These are phyloP conservation scores for Eupithecia dodoneata DNA, from an alignment of 2,888 invertebrate genomes.

Conservation along the genomic window DNA sequence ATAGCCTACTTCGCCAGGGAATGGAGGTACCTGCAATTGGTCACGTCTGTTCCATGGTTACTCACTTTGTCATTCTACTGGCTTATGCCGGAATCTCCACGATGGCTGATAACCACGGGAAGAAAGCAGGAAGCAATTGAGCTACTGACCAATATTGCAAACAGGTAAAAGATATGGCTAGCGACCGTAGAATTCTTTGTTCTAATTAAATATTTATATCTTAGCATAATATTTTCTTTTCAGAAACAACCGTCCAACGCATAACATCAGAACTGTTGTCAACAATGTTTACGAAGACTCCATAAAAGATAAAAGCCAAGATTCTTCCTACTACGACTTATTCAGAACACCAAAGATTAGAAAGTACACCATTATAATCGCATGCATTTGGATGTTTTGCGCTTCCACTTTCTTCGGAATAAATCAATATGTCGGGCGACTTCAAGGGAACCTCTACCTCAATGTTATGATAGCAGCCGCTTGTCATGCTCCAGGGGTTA, in stretches of 20 bases:
- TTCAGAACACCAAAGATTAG: slow-evolving; percentile 88
- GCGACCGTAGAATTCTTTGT: background rate
- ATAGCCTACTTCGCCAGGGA: slow-evolving; percentile 85
- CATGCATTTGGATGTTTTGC: slow-evolving; percentile 90
- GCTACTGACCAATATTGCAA: slow-evolving; percentile 87
- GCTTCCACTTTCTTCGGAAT: slow-evolving; percentile 93
- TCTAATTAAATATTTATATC: slow-evolving; percentile 6
- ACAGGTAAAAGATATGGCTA: slow-evolving; percentile 52
- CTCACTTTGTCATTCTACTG: slow-evolving; percentile 86
- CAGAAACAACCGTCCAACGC: slow-evolving; percentile 74
- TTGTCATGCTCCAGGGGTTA: slow-evolving; percentile 61
- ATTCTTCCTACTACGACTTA: slow-evolving; percentile 80
- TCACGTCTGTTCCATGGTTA: slow-evolving; percentile 80
- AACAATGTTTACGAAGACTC: slow-evolving; percentile 52
- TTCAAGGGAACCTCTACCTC: slow-evolving; percentile 90
- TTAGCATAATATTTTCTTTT: slow-evolving; percentile 38
- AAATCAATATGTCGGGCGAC: slow-evolving; percentile 90
- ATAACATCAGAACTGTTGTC: slow-evolving; percentile 65
- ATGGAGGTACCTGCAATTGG: slow-evolving; percentile 85
- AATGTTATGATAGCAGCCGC: slow-evolving; percentile 90
- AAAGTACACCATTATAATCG: slow-evolving; percentile 86
- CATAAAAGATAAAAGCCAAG: slow-evolving; percentile 57
- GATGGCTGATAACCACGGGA: slow-evolving; percentile 90
- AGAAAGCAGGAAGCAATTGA: slow-evolving; percentile 85
- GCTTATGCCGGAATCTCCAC: slow-evolving; percentile 90